Evolutionary conservation across 2,113 vertebrate genomes (phyloP), one percentile per base, ranked within the genome.

Genomic region (Alethe castanea): DNA sequence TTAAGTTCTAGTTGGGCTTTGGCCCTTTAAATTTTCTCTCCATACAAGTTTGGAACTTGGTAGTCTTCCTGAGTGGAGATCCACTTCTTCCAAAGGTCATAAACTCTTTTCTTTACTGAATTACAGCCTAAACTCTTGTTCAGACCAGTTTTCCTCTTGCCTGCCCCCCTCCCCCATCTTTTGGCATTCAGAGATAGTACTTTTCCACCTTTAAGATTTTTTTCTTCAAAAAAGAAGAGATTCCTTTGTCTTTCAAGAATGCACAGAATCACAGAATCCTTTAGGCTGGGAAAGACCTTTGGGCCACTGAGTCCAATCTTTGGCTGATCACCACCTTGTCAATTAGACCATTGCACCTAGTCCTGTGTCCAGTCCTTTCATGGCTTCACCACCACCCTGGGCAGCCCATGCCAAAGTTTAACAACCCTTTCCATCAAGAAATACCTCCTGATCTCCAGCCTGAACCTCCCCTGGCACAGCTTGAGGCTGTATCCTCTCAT

Each of bases 131-230:
- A 81, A n/a, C 19, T 74, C 45, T 33, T 25, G 15, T 45, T 59
- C 28, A 45, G 38, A 9, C 22, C 38, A 23, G 12, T 73, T 45
- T 66, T 45, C 28, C 16, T 38, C 6, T 35, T 35, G 35, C 35
- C 35, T 7, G 35, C 8, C 12, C 8, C 1, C 4, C 2, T 1
- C 8, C 14, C 20, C 26, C 3, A 1, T 81, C 31, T 65, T 72
- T 66, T 45, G 44, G 19, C 5, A 33, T 50, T 38, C 28, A 38
- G 77, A 36, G 19, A 28, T 0, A 0, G 19, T 59, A 36, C 19
- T 59, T 33, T 28, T 33, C 6, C 8, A 33, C 8, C 12, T 73
- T 23, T 66, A 36, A 81, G 67, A 66, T 23, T 44, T 26, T 48
- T 42, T 28, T 29, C 22, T 28, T 73, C 19, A 38, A 28, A 38